Percentiles rank a stretch among this genome's conserved stretches.
Evolutionary conservation across 2,888 invertebrate species (phyloP).

Genomic region (Unio pictorum): DNA sequence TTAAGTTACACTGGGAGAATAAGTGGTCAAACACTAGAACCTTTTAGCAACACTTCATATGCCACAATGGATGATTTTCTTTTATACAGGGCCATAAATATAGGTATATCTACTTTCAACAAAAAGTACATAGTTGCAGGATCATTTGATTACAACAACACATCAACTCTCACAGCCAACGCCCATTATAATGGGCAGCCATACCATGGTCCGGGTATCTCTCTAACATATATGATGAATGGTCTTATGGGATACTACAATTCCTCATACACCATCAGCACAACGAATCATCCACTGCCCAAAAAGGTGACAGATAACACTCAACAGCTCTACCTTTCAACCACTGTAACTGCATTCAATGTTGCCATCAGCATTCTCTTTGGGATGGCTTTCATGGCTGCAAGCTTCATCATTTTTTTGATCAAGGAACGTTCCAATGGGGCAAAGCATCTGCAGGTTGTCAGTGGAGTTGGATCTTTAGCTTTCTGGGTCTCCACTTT

Average conservation of each 20-base stretch:
- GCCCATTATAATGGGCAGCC: conserved; percentile 88
- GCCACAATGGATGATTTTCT: conserved; percentile 33
- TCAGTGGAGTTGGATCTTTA: conserved; percentile 64
- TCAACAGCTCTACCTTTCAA: conserved; percentile 25
- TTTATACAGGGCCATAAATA: conserved; percentile 36
- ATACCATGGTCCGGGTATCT: conserved; percentile 81
- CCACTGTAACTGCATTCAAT: conserved; percentile 43
- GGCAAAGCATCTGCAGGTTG: conserved; percentile 65
- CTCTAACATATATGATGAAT: conserved; percentile 74
- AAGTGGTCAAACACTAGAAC: conserved; percentile 10
- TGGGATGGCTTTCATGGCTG: conserved; percentile 66
- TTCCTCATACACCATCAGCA: conserved; percentile 26
- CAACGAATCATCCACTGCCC: conserved; percentile 44
- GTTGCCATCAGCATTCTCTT: conserved; percentile 55
- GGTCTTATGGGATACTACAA: conserved; percentile 36
- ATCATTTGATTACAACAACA: conserved; percentile 36
- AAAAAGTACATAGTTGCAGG: conserved; percentile 65
- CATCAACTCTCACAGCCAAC: conserved; percentile 66
- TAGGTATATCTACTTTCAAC: conserved; percentile 66
- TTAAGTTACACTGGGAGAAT: conserved; percentile 12
- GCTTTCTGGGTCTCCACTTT: conserved; percentile 82
- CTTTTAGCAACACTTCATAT: conserved; percentile 13
- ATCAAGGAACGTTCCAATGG: conserved; percentile 60
- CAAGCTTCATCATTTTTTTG: conserved; percentile 61
- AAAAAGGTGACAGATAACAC: conserved; percentile 31